Base-by-base conservation (phyloP, 2,888 invertebrate genomes). In the Pollenia griseotomentosa region DNA sequence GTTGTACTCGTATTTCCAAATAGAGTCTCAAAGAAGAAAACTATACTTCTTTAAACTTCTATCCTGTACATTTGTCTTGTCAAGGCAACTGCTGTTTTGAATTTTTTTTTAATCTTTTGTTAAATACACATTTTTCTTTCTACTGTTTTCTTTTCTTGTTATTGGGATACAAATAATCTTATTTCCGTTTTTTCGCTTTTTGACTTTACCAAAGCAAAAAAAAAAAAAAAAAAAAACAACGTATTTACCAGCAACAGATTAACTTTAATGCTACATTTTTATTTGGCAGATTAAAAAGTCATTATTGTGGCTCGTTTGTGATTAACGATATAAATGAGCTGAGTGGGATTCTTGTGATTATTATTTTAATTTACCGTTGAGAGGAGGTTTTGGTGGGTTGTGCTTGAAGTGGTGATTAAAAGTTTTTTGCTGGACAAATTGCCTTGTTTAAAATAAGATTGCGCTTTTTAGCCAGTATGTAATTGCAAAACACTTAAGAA, bases 11-110 rank as follows among this genome's bases (percentile, higher is more conserved):
- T 6, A 33, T 33, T 33, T 5, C 6, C 33, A 33, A 33, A 33
- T 33, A 33, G 6, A 33, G 33, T 33, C 4, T 16, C 6, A 40
- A 59, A 16, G 9, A 11, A 73, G 23, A 16, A 33, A 73, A 33
- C n/a, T 55, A 55, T 55, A 55, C 19, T 70, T 61, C 57, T 81
- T 74, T 19, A 40, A 57, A 48, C 57, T 48, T 66, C 48, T 19
- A 51, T 33, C 46, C 59, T 46, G 48, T 14, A 74, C 66, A 74
- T 74, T 75, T 75, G 66, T 82, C 51, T 66, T 61, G 68, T 19
- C 19, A 53, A 75, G 75, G 61, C 74, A 82, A 68, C 68, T 61
- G 74, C 44, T 61, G 40, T 19, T 19, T 61, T 61, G 61, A 51
- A 59, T 61, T 75, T 57, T 16, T 33, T 23, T 16, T 2, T 40